Percentiles rank a stretch among this genome's conserved stretches.
Evolutionary conservation across 2,113 vertebrate genomes (phyloP).

Genomic region (Girardinichthys multiradiatus): DNA sequence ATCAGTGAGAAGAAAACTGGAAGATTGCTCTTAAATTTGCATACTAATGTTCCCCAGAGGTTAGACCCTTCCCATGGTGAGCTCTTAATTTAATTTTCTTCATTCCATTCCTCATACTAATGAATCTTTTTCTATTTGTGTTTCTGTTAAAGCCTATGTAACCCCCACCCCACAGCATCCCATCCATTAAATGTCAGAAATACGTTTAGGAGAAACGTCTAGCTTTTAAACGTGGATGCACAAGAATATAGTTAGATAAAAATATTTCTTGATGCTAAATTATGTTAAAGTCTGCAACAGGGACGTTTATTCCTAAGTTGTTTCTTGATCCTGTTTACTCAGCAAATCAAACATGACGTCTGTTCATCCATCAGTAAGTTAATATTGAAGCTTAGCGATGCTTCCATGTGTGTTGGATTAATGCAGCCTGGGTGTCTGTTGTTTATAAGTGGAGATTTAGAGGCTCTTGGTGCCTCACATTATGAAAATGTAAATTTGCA

Average conservation of each 20-base stretch:
- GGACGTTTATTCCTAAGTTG: too few species aligned
- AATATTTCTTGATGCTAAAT: background rate
- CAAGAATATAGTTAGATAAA: slow-evolving; percentile 7
- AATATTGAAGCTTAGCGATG: slow-evolving; percentile 21
- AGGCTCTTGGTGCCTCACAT: slow-evolving; percentile 32
- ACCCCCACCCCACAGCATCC: background rate
- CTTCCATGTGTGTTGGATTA: slow-evolving; percentile 24
- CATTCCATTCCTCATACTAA: slow-evolving; percentile 13
- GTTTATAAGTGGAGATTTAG: slow-evolving; percentile 34
- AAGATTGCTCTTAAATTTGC: background rate
- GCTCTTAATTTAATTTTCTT: background rate
- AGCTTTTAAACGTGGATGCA: too few species aligned
- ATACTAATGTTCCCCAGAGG: background rate
- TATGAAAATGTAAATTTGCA: slow-evolving; percentile 51
- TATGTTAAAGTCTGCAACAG: background rate
- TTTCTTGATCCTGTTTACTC: background rate
- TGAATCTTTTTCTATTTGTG: slow-evolving; percentile 18
- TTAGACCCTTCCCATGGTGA: background rate
- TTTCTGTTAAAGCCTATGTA: background rate
- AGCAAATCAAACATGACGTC: background rate
- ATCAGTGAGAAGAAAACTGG: background rate
- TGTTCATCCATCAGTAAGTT: background rate
- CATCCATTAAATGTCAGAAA: slow-evolving; percentile 14
- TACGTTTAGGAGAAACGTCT: slow-evolving; percentile 4
- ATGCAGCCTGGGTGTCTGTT: background rate